phyloP scores from a whole-genome alignment of 2,888 invertebrate species.

The Campoletis raptor region DNA sequence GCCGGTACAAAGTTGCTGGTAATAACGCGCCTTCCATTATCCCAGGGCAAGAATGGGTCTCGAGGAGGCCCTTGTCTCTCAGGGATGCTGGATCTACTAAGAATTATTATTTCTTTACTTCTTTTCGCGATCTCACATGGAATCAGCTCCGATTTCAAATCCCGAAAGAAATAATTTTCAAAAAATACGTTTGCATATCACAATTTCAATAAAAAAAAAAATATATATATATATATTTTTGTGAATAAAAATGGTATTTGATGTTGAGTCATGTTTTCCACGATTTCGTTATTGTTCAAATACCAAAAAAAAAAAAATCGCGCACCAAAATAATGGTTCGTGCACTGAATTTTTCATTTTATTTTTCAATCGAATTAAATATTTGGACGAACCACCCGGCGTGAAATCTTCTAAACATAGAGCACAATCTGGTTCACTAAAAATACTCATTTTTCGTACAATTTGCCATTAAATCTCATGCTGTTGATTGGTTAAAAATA shows the following conservation, averaged over 20 bases:
- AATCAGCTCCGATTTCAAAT: not conserved
- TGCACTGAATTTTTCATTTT: not conserved
- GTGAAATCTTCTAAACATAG: not conserved
- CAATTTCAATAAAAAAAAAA: not conserved
- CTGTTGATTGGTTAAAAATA: not conserved
- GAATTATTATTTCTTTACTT: not conserved
- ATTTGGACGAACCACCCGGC: not conserved
- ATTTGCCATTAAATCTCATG: not conserved
- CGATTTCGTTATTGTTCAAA: not conserved
- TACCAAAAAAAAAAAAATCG: not conserved
- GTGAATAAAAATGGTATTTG: not conserved
- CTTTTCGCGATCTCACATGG: not conserved
- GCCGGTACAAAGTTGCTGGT: constrained; percentile 58
- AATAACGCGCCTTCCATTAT: constrained; percentile 57
- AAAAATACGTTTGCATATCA: too few relatives aligned
- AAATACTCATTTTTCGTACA: not conserved
- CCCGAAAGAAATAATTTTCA: too few relatives aligned
- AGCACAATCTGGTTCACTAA: not conserved
- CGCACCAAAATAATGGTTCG: not conserved
- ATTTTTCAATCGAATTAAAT: not conserved
- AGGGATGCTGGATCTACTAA: not conserved
- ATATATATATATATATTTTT: not conserved
- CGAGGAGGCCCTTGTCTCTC: constrained; percentile 28
- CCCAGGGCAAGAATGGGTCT: constrained; percentile 10
- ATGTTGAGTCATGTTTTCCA: not conserved